Conservation (phyloP, 1,140 invertebrate species). For the Drosophila albomicans region DNA sequence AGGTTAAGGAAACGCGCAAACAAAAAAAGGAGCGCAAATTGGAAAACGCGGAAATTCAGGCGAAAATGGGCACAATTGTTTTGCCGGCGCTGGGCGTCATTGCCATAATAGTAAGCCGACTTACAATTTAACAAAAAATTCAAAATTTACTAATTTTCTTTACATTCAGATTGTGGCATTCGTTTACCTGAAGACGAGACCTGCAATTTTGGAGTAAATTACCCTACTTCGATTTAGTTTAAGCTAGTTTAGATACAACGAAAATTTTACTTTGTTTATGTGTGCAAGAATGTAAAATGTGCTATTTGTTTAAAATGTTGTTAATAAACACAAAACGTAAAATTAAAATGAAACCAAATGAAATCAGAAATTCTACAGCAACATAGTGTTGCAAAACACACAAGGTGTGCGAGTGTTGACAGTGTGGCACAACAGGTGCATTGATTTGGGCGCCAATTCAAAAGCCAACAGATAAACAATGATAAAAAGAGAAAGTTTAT, state of each 20-base stretch:
- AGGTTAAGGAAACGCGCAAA: slow-evolving; percentile 81
- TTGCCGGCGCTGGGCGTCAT: slow-evolving; percentile 69
- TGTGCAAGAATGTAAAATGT: slow-evolving; percentile 28
- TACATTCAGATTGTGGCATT: slow-evolving; percentile 61
- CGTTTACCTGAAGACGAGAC: slow-evolving; percentile 78
- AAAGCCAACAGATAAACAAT: background rate
- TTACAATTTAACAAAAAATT: background rate
- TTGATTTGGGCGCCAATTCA: background rate
- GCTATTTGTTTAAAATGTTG: slow-evolving; percentile 11
- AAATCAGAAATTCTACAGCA: background rate
- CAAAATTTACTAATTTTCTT: background rate
- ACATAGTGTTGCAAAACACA: slow-evolving; percentile 19
- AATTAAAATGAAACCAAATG: background rate
- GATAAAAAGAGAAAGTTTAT: slow-evolving; percentile 12
- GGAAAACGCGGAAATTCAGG: slow-evolving; percentile 73
- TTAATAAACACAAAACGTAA: slow-evolving; percentile 3
- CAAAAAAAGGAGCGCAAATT: slow-evolving; percentile 81
- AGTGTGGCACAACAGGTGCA: background rate
- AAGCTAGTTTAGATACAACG: slow-evolving; percentile 22
- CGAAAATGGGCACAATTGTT: slow-evolving; percentile 75
- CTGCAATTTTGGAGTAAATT: slow-evolving; percentile 42
- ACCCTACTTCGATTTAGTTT: background rate
- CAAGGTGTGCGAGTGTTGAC: too few species aligned
- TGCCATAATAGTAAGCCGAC: slow-evolving; percentile 44
- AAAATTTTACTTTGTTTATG: slow-evolving; percentile 16